Base-by-base conservation (phyloP, 2,797 vertebrate species). In the Clamator glandarius region DNA sequence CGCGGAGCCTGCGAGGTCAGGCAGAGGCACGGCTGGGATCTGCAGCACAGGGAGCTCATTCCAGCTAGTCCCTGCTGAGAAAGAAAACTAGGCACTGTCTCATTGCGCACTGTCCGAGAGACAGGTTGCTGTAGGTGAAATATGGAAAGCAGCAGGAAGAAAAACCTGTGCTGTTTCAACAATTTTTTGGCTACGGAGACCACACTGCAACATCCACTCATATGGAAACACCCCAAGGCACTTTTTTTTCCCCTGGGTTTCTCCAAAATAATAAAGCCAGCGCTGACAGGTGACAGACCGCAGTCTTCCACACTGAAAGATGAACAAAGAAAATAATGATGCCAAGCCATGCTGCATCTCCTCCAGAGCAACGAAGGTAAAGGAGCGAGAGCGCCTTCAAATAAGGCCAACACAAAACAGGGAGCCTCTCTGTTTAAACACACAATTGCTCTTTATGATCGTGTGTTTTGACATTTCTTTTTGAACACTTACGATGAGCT, bases 251-350 rank as follows among this genome's bases (percentile, higher is more conserved):
- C 26, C 61, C 61, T 4, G 24, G 19, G 52, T 46, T 89, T 74
- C 92, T 93, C 72, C 67, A 70, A 14, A 57, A 95, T 92, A 95
- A 97, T 96, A 95, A 97, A 90, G 93, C 28, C 33, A 2, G 95
- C 4, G 95, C 76, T 97, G 97, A 96, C 89, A 97, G 96, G 94
- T 79, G 87, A 36, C 78, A 89, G 74, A 63, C 42, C 11, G 7
- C 57, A 52, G 36, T 57, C 51, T 84, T 42, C 79, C 52, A 39
- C 23, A 67, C 67, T 77, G 89, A 91, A 67, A 90, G 92, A 91
- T 7, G 81, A 69, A 79, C 0, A 42, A 36, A 72, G 42, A 57
- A 39, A 91, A 63, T 36, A 29, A 72, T 25, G 77, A 73, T 86
- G 92, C 80, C 41, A 35, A 25, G 52, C 54, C 44, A 3, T 7